Percentiles rank a stretch among this genome's conserved stretches.
Conservation (phyloP, 2,888 invertebrate genomes). For the Axea sp. region DNA sequence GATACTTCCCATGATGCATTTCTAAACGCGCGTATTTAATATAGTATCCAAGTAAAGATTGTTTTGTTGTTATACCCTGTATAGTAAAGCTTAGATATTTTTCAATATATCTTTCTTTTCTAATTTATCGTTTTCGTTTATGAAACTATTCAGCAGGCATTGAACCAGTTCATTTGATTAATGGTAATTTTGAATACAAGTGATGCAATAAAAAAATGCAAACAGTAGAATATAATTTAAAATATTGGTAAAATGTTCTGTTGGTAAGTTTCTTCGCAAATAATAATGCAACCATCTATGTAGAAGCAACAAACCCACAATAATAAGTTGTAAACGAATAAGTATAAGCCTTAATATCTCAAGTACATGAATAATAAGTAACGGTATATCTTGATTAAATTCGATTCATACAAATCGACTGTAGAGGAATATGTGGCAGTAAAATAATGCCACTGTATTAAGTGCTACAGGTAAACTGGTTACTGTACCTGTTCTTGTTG, state of each 20-base stretch:
- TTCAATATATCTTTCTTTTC: constrained; percentile 28
- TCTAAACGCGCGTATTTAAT: constrained; percentile 38
- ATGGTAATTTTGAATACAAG: not conserved
- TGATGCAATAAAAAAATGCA: not conserved
- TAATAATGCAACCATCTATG: constrained; percentile 40
- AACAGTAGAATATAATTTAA: not conserved
- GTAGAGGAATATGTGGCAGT: constrained; percentile 55
- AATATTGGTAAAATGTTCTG: constrained; percentile 37
- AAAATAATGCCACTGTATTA: constrained; percentile 52
- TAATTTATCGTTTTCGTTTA: constrained; percentile 17
- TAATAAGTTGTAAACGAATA: constrained; percentile 62
- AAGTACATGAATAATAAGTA: constrained; percentile 58
- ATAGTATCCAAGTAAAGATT: constrained; percentile 54
- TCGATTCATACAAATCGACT: constrained; percentile 62
- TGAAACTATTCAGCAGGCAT: constrained; percentile 21
- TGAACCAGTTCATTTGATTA: constrained; percentile 25
- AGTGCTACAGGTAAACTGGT: constrained; percentile 77
- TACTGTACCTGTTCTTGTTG: constrained; percentile 79
- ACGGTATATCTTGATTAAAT: constrained; percentile 59
- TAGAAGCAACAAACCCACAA: constrained; percentile 41
- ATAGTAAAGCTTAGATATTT: constrained; percentile 46
- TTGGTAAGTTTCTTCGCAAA: constrained; percentile 45
- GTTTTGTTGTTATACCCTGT: constrained; percentile 54
- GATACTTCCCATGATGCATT: constrained; percentile 41
- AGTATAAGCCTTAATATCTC: constrained; percentile 63